Conservation (phyloP, 2,113 vertebrate species). For the Dromaius novaehollandiae region DNA sequence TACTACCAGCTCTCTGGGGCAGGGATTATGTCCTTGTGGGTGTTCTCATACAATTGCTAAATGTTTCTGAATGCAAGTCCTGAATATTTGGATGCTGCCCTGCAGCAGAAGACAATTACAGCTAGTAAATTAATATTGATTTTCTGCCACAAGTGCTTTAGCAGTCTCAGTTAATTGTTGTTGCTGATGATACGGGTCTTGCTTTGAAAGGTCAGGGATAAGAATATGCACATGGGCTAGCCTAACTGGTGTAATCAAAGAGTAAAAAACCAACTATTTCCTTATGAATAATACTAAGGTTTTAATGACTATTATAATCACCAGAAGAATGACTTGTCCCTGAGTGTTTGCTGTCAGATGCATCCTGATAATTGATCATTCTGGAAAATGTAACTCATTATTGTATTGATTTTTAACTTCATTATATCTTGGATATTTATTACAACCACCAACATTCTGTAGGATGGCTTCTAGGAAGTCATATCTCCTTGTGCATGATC, state of each 20-base stretch:
- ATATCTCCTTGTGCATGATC: neutral
- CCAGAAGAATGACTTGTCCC: neutral
- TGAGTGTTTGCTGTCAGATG: neutral
- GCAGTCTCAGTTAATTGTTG: neutral
- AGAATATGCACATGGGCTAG: neutral
- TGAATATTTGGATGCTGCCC: neutral
- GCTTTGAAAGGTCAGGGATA: neutral
- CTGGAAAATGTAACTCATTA: neutral
- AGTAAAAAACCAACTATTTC: neutral
- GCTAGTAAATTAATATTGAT: neutral
- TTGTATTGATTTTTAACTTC: constrained; percentile 4
- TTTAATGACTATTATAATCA: neutral
- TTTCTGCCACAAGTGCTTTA: neutral
- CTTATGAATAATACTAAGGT: neutral
- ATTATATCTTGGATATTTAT: neutral
- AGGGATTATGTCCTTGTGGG: neutral
- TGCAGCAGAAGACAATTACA: neutral
- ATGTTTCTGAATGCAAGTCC: neutral
- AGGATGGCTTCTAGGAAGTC: neutral
- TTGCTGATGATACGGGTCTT: neutral
- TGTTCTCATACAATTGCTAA: neutral
- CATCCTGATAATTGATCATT: neutral
- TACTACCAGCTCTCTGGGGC: neutral
- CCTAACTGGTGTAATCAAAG: neutral
- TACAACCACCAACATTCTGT: neutral